Evolutionary conservation across 2,113 vertebrate genomes (phyloP), one percentile per base, ranked within the genome.

Genomic region (Phylloscopus whistleri): DNA sequence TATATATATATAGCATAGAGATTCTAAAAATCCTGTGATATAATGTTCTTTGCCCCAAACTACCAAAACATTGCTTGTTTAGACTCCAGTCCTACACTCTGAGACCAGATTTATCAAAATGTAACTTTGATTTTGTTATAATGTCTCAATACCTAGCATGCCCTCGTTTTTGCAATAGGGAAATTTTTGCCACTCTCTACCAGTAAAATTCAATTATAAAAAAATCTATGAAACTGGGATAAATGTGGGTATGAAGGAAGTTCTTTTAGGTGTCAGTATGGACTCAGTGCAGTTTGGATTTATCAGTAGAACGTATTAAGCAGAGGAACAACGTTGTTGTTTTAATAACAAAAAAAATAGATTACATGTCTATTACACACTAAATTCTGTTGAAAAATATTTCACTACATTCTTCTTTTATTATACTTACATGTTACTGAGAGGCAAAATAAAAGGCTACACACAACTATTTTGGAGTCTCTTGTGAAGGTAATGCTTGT

Each of bases 1-100:
- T 55, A 37, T 27, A 21, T n/a, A 19, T 43, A 53, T 3, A 12
- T 10, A 46, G 1, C 7, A 6, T 5, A 51, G 2, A 66, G 1
- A 6, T 66, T 51, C 33, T 48, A 21, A 70, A 91, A 44, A 27
- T 44, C 19, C 14, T 58, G 3, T 6, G 12, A 53, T 49, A 37
- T 24, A 73, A n/a, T 28, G 6, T 20, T 78, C 16, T 60, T 51
- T 49, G 46, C 1, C 3, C 3, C 4, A 37, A 87, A 73, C 2
- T 23, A 63, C 5, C 41, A 39, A 67, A 62, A 12, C 3, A 39
- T 7, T 49, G 3, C 4, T 80, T 84, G 16, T 9, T 56, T 58
- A 49, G 4, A 35, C 6, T 51, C 20, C 6, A 76, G 18, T 49
- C 8, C 7, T 46, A 44, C 4, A 37, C 1, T 66, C 21, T 51